These are phyloP conservation scores for Nothocercus nigrocapillus DNA, from an alignment of 2,113 vertebrate species.

Conservation along the genomic window DNA sequence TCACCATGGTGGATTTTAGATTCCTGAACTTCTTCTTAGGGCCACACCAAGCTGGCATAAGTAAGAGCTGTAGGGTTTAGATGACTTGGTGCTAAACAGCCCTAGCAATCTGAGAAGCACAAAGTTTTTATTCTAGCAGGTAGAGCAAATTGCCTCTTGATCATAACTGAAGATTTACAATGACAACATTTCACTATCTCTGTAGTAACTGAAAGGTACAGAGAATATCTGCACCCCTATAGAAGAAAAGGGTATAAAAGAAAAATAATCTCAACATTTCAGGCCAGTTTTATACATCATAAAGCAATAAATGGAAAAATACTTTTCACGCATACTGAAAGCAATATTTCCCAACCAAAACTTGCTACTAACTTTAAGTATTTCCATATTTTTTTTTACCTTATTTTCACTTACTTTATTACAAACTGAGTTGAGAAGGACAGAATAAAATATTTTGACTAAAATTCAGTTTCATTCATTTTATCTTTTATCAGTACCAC, in stretches of 20 bases:
- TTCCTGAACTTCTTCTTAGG: not conserved
- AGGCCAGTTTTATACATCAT: conserved; percentile 19
- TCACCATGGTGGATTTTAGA: not conserved
- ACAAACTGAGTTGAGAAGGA: not conserved
- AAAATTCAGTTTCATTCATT: not conserved
- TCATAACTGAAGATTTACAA: not conserved
- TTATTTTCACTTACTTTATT: not conserved
- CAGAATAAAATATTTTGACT: not conserved
- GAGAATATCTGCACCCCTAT: not conserved
- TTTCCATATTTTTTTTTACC: not conserved
- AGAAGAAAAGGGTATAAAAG: not conserved
- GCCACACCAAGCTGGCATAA: not conserved
- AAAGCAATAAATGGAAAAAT: not conserved
- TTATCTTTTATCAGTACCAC: not conserved
- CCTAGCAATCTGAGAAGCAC: not conserved
- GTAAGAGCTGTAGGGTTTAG: not conserved
- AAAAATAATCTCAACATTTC: not conserved
- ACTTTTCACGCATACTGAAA: not conserved
- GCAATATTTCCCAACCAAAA: not conserved
- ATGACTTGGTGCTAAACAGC: not conserved
- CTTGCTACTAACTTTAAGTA: not conserved
- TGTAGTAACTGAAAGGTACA: not conserved
- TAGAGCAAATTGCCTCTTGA: not conserved
- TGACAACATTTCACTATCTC: not conserved
- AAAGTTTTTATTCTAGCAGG: not conserved